Conservation (phyloP, 2,797 vertebrate genomes). For the Phrynocephalus forsythii region DNA sequence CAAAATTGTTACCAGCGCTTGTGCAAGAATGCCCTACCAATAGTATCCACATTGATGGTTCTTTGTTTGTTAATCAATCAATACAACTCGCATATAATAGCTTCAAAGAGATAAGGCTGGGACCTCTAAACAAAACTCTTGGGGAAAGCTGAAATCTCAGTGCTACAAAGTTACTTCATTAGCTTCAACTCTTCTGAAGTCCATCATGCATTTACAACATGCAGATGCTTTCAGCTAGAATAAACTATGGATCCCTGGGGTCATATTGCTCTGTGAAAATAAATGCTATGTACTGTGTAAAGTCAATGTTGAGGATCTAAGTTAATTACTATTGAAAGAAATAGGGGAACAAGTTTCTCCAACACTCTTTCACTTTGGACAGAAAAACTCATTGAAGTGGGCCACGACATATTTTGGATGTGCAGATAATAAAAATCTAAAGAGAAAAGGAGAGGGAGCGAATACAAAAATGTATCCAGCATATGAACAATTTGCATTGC, state of each 20-base stretch:
- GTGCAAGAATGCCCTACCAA: slow-evolving; percentile 21
- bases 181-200: slow-evolving; percentile 60
- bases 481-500: background rate
- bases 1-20: slow-evolving; percentile 56
- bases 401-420: background rate
- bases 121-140: slow-evolving; percentile 66
- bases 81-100: slow-evolving; percentile 36
- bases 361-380: slow-evolving; percentile 10
- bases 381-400: slow-evolving; percentile 11
- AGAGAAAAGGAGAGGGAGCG: too few species aligned
- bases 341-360: background rate
- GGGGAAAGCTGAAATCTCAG: slow-evolving; percentile 56
- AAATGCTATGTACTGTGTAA: slow-evolving; percentile 43
- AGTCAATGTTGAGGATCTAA: slow-evolving; percentile 25
- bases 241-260: slow-evolving; percentile 45
- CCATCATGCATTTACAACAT: slow-evolving; percentile 56
- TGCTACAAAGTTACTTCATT: slow-evolving; percentile 50
- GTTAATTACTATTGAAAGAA: slow-evolving; percentile 40
- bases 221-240: slow-evolving; percentile 60
- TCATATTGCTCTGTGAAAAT: slow-evolving; percentile 47
- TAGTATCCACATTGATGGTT: background rate
- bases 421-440: background rate
- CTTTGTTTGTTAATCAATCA: slow-evolving; percentile 27
- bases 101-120: slow-evolving; percentile 54
- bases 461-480: too few species aligned